These are phyloP conservation scores for Epinephelus awoara DNA, from an alignment of 2,797 vertebrate species.

Conservation along the genomic window DNA sequence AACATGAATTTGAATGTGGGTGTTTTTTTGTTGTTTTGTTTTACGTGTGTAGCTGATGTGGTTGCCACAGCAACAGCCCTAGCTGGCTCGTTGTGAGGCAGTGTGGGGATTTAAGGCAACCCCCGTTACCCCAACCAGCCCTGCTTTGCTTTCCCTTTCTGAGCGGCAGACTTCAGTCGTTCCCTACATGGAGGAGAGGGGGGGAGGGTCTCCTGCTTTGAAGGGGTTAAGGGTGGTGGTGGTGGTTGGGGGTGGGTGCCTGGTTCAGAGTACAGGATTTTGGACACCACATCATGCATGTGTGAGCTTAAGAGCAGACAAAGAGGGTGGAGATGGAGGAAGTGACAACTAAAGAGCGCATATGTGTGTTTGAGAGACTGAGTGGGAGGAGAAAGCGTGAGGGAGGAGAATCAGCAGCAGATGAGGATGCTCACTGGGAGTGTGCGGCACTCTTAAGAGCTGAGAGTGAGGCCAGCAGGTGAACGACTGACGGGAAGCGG, in stretches of 20 bases:
- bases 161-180: slow-evolving; percentile 53
- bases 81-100: slow-evolving; percentile 47
- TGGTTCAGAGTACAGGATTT: slow-evolving; percentile 32
- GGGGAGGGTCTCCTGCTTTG: slow-evolving; percentile 49
- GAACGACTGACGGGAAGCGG: slow-evolving; percentile 65
- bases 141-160: slow-evolving; percentile 60
- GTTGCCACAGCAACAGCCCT: slow-evolving; percentile 84
- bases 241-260: slow-evolving; percentile 9
- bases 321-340: slow-evolving; percentile 65
- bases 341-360: slow-evolving; percentile 48
- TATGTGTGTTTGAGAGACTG: slow-evolving; percentile 40
- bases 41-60: slow-evolving; percentile 62
- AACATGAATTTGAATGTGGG: slow-evolving; percentile 46
- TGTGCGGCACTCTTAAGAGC: slow-evolving; percentile 60
- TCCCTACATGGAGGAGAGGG: slow-evolving; percentile 27
- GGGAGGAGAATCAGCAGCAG: slow-evolving; percentile 60
- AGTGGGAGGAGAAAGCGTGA: slow-evolving; percentile 49
- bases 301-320: slow-evolving; percentile 47
- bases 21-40: slow-evolving; percentile 35
- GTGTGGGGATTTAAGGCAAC: slow-evolving; percentile 70
- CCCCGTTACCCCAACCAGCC: slow-evolving; percentile 57
- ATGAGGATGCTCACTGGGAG: slow-evolving; percentile 62
- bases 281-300: slow-evolving; percentile 8
- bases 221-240: slow-evolving; percentile 24
- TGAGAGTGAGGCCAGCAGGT: slow-evolving; percentile 78